Conservation (phyloP, 2,113 vertebrate species). For the Sceloporus tristichus region DNA sequence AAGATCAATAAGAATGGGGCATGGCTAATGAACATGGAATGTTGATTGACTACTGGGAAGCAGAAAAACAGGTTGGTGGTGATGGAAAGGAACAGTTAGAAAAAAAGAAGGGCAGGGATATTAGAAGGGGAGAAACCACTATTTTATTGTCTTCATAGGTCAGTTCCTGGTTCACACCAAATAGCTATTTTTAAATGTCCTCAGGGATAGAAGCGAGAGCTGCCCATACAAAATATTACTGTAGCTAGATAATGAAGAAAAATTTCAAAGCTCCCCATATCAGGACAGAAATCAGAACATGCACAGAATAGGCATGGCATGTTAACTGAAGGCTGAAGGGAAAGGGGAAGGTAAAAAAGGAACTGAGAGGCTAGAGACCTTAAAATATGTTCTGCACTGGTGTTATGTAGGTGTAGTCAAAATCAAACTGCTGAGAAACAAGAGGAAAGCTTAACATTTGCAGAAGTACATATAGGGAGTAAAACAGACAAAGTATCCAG, state of each 20-base stretch:
- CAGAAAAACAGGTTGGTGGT: too few species aligned
- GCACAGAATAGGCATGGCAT: background rate
- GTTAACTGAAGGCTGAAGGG: background rate
- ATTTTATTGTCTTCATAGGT: background rate
- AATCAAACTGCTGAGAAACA: background rate
- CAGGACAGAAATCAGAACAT: background rate
- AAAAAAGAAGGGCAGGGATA: too few species aligned
- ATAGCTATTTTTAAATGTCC: background rate
- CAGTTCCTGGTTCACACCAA: background rate
- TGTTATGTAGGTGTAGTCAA: background rate
- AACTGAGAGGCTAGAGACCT: background rate
- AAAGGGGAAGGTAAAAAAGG: background rate
- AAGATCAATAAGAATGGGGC: too few species aligned
- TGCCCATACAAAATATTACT: background rate
- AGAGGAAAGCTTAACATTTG: background rate
- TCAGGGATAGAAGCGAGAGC: background rate
- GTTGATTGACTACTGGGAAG: too few species aligned
- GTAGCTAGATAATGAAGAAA: background rate
- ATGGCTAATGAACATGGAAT: too few species aligned
- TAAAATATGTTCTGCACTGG: background rate
- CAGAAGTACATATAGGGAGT: background rate
- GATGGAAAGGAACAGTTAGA: too few species aligned
- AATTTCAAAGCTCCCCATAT: background rate
- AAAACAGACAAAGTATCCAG: too few species aligned
- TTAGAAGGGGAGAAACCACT: background rate